phyloP scores from a whole-genome alignment of 1,140 invertebrate genomes.

The Anoplolepis gracilipes region DNA sequence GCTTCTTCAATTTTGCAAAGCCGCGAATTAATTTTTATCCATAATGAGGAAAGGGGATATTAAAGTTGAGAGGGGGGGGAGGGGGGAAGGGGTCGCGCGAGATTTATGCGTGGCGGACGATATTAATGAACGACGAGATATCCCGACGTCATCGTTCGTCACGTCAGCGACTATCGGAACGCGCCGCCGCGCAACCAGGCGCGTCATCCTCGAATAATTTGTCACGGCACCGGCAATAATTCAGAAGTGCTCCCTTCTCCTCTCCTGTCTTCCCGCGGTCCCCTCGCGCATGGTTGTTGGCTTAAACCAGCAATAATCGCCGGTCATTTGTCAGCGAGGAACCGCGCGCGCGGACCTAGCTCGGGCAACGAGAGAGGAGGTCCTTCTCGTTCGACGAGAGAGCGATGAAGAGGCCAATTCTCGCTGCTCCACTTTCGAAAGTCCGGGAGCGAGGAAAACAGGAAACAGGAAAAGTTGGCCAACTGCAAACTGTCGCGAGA shows the following conservation, averaged over 20 bases:
- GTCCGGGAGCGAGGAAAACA: slow-evolving; percentile 17
- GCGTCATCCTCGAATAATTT: slow-evolving; percentile 72
- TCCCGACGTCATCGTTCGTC: slow-evolving; percentile 62
- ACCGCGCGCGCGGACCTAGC: slow-evolving; percentile 10
- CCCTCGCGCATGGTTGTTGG: slow-evolving; percentile 21
- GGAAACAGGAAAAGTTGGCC: slow-evolving; percentile 53
- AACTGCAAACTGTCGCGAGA: slow-evolving; percentile 57
- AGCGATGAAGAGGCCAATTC: slow-evolving; percentile 27
- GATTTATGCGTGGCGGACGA: slow-evolving; percentile 30
- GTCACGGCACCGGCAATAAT: slow-evolving; percentile 66
- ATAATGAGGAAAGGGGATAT: not conserved
- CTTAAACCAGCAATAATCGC: slow-evolving; percentile 66
- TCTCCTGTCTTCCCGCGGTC: not conserved
- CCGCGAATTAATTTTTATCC: slow-evolving; percentile 14
- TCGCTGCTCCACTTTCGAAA: slow-evolving; percentile 49
- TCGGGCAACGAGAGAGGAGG: not conserved
- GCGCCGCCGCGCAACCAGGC: slow-evolving; percentile 44
- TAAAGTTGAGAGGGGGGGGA: not conserved
- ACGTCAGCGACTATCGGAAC: slow-evolving; percentile 63
- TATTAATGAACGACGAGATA: slow-evolving; percentile 65
- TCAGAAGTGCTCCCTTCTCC: slow-evolving; percentile 16
- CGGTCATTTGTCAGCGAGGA: slow-evolving; percentile 59
- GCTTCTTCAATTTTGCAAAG: not conserved
- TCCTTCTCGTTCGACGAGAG: slow-evolving; percentile 1
- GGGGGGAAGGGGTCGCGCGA: not conserved